Base-by-base conservation (phyloP, 2,797 vertebrate genomes). In the Mycteria americana region DNA sequence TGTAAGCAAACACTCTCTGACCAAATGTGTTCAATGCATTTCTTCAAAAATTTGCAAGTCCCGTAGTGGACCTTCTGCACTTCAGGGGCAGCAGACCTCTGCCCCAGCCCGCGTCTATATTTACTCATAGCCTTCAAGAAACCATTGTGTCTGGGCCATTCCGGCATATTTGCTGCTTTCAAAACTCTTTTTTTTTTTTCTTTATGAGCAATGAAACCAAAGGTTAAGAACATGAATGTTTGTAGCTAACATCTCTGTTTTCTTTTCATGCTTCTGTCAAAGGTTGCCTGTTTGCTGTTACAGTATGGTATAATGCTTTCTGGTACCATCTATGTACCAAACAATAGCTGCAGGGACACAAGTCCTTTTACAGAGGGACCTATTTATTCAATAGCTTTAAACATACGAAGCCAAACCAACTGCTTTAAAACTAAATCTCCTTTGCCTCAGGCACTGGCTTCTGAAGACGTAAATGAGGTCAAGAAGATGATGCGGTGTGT, bases 391-490 rank as follows among this genome's bases (percentile, higher is more conserved):
- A 22, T 51, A 62, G 22, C 3, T 72, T 80, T 70, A 89, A 91
- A 48, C 3, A 46, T 22, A n/a, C 0, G 3, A 91, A 93, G 75
- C 45, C 80, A 89, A 94, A 75, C 0, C 33, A 87, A 75, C 48
- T 77, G 17, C 57, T 95, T 89, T 80, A 93, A 88, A 91, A 85
- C 22, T 43, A 85, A 87, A 96, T 65, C 46, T 68, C 45, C 18
- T 89, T 82, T 80, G 53, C 89, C 87, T 85, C 76, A 77, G 89
- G 89, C 85, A 45, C 41, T 86, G 50, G 28, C 15, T 93, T 72
- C 25, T 46, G 28, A 51, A 80, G 43, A 95, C 89, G 63, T 92
- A 89, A 88, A 79, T 46, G 83, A 96, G 80, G 92, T 95, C 94
- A 96, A 89, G 69, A 85, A 73, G 59, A 88, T 91, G 78, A 85